phyloP scores from a whole-genome alignment of 2,113 vertebrate species.

The Percopsis transmontana region DNA sequence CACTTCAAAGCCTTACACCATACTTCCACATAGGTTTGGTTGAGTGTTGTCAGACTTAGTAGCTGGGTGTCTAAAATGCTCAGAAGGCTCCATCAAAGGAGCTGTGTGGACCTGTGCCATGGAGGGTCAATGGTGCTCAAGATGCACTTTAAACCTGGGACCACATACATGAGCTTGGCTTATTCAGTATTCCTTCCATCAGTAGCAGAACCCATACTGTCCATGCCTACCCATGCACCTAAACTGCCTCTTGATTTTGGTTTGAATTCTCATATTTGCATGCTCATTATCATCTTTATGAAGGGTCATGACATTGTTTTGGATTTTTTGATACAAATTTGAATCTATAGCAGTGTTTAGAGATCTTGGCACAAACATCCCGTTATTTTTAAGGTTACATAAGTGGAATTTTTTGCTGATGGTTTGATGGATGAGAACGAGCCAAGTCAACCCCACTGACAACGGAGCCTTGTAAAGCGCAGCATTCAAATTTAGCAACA shows the following conservation, averaged over 20 bases:
- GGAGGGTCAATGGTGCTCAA: slow-evolving; percentile 2
- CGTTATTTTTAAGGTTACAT: slow-evolving; percentile 6
- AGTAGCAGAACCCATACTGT: not conserved
- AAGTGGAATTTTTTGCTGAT: slow-evolving; percentile 10
- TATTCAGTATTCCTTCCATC: slow-evolving; percentile 5
- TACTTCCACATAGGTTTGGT: slow-evolving; percentile 10
- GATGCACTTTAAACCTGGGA: not conserved
- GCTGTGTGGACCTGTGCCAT: not conserved
- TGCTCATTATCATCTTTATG: not conserved
- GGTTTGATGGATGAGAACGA: slow-evolving; percentile 9
- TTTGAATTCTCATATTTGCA: not conserved
- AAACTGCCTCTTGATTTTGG: not conserved
- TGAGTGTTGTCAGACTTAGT: slow-evolving; percentile 21
- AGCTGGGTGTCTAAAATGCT: slow-evolving; percentile 34
- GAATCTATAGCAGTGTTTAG: not conserved
- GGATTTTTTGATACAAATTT: not conserved
- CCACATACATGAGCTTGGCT: slow-evolving; percentile 3
- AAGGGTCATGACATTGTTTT: not conserved
- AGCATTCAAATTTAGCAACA: slow-evolving; percentile 54
- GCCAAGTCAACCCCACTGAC: not conserved
- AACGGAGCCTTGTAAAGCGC: slow-evolving; percentile 38
- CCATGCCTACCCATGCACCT: not conserved
- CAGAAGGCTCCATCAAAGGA: slow-evolving; percentile 42
- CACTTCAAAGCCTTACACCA: slow-evolving; percentile 23
- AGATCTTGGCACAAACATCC: slow-evolving; percentile 10